Evolutionary conservation across 2,113 vertebrate genomes (phyloP).

Genomic region (Lynx canadensis): DNA sequence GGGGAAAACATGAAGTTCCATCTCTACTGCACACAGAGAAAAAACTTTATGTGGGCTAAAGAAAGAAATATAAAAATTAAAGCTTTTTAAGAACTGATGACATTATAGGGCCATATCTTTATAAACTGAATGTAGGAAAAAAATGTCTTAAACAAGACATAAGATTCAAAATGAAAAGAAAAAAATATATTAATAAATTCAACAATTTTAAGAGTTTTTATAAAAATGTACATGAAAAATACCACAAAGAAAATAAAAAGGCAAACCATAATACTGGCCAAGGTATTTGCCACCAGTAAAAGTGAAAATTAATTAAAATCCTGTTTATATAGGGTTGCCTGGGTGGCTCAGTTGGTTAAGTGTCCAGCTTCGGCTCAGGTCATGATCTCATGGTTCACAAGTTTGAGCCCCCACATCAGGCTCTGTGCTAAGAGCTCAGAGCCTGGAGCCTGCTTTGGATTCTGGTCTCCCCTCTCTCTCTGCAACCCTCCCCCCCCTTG

Average conservation of each 20-base stretch:
- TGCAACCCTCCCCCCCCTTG: too few species aligned
- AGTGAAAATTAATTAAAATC: not conserved
- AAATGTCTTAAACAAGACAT: not conserved
- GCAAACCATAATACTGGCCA: not conserved
- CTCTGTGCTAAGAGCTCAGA: too few species aligned
- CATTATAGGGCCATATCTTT: not conserved
- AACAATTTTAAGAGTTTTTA: not conserved
- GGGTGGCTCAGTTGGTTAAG: too few species aligned
- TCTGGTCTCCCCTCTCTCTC: too few species aligned
- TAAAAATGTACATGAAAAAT: not conserved
- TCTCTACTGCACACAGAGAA: not conserved
- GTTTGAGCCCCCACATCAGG: too few species aligned
- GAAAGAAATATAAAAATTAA: not conserved
- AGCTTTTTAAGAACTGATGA: not conserved
- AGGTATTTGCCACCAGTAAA: not conserved
- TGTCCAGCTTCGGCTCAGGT: too few species aligned
- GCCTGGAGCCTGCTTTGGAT: too few species aligned
- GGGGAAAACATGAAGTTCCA: not conserved
- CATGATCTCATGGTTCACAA: too few species aligned
- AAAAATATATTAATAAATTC: not conserved
- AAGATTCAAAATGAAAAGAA: not conserved
- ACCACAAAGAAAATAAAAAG: not conserved
- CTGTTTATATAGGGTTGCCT: not conserved
- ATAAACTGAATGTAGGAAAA: not conserved
- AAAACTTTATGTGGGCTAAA: not conserved